A percentile compares a stretch with the other conserved stretches of the same genome.
Conservation (phyloP, 1,140 invertebrate genomes). For the Cecropterus lyciades region DNA sequence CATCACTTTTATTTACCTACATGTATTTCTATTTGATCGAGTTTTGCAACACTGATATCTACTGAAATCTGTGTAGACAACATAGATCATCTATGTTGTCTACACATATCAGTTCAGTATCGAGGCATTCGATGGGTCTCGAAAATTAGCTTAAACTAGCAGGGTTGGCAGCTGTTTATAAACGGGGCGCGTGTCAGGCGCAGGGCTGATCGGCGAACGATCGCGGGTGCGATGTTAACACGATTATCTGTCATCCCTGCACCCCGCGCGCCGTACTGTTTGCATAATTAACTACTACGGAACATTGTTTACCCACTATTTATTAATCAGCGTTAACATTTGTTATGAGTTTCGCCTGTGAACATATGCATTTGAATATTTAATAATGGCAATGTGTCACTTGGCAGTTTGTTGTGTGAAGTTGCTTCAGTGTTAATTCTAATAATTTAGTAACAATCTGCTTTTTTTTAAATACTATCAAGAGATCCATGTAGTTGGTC, state of each 20-base stretch:
- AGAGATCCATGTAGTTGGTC: no score
- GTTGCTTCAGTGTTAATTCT: background rate
- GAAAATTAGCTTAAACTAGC: slow-evolving; percentile 19
- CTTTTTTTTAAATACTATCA: background rate
- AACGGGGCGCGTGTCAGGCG: slow-evolving; percentile 4
- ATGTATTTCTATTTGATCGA: no score
- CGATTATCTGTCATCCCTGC: slow-evolving; percentile 16
- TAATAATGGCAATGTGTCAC: slow-evolving; percentile 12
- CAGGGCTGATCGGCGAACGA: slow-evolving; percentile 8
- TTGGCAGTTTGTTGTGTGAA: background rate
- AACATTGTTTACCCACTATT: slow-evolving; percentile 20
- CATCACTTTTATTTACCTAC: no score
- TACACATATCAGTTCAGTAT: slow-evolving; percentile 9
- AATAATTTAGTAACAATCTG: background rate
- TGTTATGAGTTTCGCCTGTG: slow-evolving; percentile 24
- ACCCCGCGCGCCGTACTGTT: slow-evolving; percentile 10
- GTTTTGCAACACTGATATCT: no score
- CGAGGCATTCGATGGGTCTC: slow-evolving; percentile 7
- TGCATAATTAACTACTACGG: slow-evolving; percentile 28
- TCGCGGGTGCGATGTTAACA: slow-evolving; percentile 21
- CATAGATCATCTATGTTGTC: no score
- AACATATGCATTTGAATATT: slow-evolving; percentile 26
- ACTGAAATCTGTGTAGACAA: slow-evolving; percentile 4
- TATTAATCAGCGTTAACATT: slow-evolving; percentile 28
- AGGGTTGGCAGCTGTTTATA: slow-evolving; percentile 24